These are phyloP conservation scores for Varanus salvator DNA, from an alignment of 2,113 vertebrate species.

Conservation along the genomic window DNA sequence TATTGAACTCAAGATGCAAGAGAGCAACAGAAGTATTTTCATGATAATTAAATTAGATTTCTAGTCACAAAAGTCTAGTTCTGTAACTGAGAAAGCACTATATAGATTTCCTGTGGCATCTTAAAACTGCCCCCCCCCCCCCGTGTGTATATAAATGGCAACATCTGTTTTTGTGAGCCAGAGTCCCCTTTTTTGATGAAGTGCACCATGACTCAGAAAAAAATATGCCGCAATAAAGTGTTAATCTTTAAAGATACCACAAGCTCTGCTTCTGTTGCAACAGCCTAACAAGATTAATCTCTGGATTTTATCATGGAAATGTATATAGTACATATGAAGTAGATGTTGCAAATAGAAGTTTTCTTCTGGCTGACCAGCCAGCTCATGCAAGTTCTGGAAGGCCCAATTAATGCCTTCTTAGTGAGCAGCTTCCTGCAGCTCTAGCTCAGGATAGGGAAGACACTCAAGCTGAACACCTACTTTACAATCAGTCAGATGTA, in stretches of 20 bases:
- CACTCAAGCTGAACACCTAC: too few relatives aligned
- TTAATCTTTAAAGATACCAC: background rate
- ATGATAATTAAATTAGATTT: background rate
- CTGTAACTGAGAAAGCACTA: slow-evolving; percentile 46
- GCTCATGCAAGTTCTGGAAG: background rate
- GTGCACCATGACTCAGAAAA: background rate
- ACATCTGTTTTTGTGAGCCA: background rate
- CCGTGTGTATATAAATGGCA: background rate
- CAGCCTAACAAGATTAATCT: background rate
- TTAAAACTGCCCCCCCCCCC: background rate
- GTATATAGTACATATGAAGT: background rate
- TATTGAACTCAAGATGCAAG: background rate
- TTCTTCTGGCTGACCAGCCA: background rate
- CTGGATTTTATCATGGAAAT: background rate
- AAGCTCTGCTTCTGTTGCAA: background rate
- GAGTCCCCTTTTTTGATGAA: background rate
- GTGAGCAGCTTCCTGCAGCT: background rate
- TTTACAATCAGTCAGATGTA: background rate
- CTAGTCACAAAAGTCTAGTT: slow-evolving; percentile 40
- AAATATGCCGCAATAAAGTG: background rate
- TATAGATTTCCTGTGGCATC: slow-evolving; percentile 24
- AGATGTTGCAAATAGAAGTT: background rate
- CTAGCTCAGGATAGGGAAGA: background rate
- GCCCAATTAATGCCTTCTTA: background rate
- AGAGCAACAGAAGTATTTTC: background rate